Percentiles rank a stretch among this genome's conserved stretches.
Conservation (phyloP, 2,113 vertebrate genomes). For the Labeo rohita region DNA sequence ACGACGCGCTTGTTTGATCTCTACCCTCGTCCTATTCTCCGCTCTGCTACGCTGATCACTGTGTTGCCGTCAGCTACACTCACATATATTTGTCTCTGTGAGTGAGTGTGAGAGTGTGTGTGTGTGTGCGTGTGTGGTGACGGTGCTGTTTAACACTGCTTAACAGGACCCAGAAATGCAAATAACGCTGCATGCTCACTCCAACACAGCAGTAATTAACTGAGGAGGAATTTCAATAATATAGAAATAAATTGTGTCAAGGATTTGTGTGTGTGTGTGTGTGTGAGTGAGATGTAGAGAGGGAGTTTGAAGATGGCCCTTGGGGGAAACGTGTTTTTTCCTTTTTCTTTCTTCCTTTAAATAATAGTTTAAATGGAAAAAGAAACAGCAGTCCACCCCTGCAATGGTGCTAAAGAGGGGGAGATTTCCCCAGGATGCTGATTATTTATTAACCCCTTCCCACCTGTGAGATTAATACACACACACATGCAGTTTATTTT, state of each 20-base stretch:
- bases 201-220: conserved; percentile 65
- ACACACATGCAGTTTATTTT: neutral
- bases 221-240: conserved; percentile 60
- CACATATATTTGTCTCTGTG: conserved; percentile 35
- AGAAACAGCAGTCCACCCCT: conserved; percentile 35
- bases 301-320: conserved; percentile 42
- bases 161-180: conserved; percentile 60
- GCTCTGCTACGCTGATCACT: conserved; percentile 55
- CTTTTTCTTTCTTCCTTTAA: conserved; percentile 49
- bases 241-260: conserved; percentile 67
- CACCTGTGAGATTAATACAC: neutral
- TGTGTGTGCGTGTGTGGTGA: conserved; percentile 35
- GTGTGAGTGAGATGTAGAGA: conserved; percentile 42
- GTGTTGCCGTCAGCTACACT: conserved; percentile 58
- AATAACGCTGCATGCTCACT: conserved; percentile 57
- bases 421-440: neutral
- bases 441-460: conserved; percentile 19
- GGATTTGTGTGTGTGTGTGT: conserved; percentile 48
- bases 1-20: conserved; percentile 64
- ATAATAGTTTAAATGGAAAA: conserved; percentile 57
- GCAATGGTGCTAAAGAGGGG: conserved; percentile 46
- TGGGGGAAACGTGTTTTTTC: conserved; percentile 47
- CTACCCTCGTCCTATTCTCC: conserved; percentile 53
- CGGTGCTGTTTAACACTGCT: conserved; percentile 61
- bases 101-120: neutral